Evolutionary conservation across 2,888 invertebrate species (phyloP), one percentile per base, ranked within the genome.

Genomic region (Nymphalis polychloros): DNA sequence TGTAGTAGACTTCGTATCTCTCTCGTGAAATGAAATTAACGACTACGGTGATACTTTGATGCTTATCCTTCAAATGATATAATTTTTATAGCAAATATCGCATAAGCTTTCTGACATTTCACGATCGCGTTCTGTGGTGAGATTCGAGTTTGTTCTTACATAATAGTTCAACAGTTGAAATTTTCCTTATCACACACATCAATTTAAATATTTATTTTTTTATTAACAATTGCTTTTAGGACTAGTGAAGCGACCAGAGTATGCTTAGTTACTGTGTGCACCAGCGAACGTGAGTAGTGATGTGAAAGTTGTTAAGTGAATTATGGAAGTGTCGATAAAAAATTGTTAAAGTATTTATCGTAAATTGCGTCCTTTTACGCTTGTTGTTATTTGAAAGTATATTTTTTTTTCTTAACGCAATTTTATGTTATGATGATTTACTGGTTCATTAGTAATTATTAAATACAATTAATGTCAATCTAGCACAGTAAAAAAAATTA

Each of bases 261-360:
- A 69, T 75, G 75, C 78, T 77, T 75, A 72, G 77, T 78, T 68
- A 84, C 84, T 84, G 81, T 76, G 71, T 70, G 57, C 68, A 65
- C 48, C 41, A 48, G 46, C 19, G 61, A 63, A 52, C 52, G 60
- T 41, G 53, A 61, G 31, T 71, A 76, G 75, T 73, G 76, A 73
- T 75, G 78, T 73, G 73, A 63, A 68, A 65, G 53, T 69, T 64
- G 71, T 67, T 67, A 67, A 61, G 67, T 71, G 23, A 72, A 68
- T 68, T 64, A 63, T 55, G 59, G 47, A 52, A 64, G 60, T 69
- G 68, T 69, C 72, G 70, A 72, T 69, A 71, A 63, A 68, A 68
- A 63, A 63, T 70, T 57, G 48, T 68, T 55, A 52, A 13, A 67
- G 27, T 48, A 47, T 55, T 47, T 53, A 55, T 48, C 46, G 20